Conservation (phyloP, 2,888 invertebrate species). For the Stictocephala bisonia region DNA sequence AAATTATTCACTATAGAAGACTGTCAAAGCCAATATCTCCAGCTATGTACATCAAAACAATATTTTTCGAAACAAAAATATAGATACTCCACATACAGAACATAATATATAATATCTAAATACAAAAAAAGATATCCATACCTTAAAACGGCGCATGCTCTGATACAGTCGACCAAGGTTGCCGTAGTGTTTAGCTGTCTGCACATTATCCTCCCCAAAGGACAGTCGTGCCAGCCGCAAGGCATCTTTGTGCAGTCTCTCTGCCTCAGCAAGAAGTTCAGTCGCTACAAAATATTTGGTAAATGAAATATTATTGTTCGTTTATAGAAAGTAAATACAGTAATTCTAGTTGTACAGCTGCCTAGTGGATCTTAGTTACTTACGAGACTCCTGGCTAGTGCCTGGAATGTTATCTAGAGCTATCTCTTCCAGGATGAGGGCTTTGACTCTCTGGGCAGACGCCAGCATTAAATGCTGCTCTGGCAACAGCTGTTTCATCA, state of each 20-base stretch:
- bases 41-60: background rate
- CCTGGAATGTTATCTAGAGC: slow-evolving; percentile 76
- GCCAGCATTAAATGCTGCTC: slow-evolving; percentile 86
- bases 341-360: background rate
- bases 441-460: slow-evolving; percentile 91
- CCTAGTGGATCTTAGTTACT: slow-evolving; percentile 37
- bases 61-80: too few relatives aligned
- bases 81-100: background rate
- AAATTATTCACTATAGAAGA: too few relatives aligned
- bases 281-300: slow-evolving; percentile 67
- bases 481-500: slow-evolving; percentile 84
- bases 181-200: slow-evolving; percentile 96
- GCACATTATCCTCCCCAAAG: slow-evolving; percentile 93
- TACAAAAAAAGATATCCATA: slow-evolving; percentile 61
- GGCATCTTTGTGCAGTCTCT: slow-evolving; percentile 85
- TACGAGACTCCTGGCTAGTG: slow-evolving; percentile 48
- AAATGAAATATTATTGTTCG: too few relatives aligned
- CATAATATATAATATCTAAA: background rate
- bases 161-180: slow-evolving; percentile 95
- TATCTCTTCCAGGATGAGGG: slow-evolving; percentile 92
- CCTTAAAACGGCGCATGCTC: slow-evolving; percentile 88
- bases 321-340: slow-evolving; percentile 28
- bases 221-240: slow-evolving; percentile 81
- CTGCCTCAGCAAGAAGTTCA: slow-evolving; percentile 80
- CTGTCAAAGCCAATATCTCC: too few relatives aligned